phyloP scores from a whole-genome alignment of 1,140 invertebrate genomes.

The Homalodisca vitripennis region DNA sequence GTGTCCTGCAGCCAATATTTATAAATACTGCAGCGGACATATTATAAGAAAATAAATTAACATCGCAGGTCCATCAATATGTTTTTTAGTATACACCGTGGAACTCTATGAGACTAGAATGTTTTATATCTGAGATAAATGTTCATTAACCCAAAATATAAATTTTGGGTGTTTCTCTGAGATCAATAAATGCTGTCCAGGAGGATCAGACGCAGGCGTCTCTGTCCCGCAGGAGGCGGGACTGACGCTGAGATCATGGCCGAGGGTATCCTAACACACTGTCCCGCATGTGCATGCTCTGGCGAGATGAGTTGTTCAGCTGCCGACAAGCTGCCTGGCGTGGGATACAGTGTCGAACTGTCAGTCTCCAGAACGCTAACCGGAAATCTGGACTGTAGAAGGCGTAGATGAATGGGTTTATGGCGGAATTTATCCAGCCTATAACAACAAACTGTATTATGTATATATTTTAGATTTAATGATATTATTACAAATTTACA shows the following conservation, averaged over 20 bases:
- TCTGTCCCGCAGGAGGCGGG: neutral
- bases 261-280: neutral
- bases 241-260: constrained; percentile 16
- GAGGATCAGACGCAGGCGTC: constrained; percentile 15
- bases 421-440: constrained; percentile 87
- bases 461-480: too few species aligned
- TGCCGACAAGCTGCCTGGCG: neutral
- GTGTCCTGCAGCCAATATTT: too few species aligned
- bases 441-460: constrained; percentile 38
- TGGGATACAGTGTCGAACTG: constrained; percentile 52
- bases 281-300: constrained; percentile 21
- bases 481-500: too few species aligned
- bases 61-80: too few species aligned
- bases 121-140: too few species aligned
- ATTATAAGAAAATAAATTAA: too few species aligned
- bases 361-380: constrained; percentile 78
- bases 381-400: constrained; percentile 84
- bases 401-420: constrained; percentile 86
- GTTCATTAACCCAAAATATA: too few species aligned
- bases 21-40: too few species aligned
- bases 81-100: too few species aligned
- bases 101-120: too few species aligned
- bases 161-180: too few species aligned
- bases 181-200: too few species aligned
- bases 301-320: constrained; percentile 1